These are phyloP conservation scores for Sprattus sprattus DNA, from an alignment of 2,113 vertebrate species.

Conservation along the genomic window DNA sequence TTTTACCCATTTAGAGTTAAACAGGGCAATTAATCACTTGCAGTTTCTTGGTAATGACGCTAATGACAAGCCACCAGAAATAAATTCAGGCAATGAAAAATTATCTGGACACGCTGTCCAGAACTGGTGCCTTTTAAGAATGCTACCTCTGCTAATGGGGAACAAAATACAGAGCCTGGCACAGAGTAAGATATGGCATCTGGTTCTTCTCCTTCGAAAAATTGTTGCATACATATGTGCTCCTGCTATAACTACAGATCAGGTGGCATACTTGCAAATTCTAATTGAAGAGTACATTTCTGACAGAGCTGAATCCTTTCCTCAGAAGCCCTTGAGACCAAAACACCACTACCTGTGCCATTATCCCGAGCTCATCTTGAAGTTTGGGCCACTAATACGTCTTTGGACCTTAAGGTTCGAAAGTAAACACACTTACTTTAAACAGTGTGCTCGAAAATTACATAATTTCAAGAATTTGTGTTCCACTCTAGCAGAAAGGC, in stretches of 20 bases:
- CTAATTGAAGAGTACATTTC: slow-evolving; percentile 46
- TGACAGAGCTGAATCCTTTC: slow-evolving; percentile 23
- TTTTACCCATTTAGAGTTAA: slow-evolving; percentile 30
- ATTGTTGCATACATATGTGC: slow-evolving; percentile 31
- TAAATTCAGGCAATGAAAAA: slow-evolving; percentile 21
- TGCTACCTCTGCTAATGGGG: slow-evolving; percentile 34
- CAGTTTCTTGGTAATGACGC: slow-evolving; percentile 25
- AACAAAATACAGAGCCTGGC: slow-evolving; percentile 27
- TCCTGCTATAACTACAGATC: slow-evolving; percentile 25
- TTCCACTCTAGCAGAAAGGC: slow-evolving; percentile 44
- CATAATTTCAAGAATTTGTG: slow-evolving; percentile 49
- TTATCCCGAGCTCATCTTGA: slow-evolving; percentile 40
- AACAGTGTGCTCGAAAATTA: slow-evolving; percentile 44
- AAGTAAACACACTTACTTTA: slow-evolving; percentile 51
- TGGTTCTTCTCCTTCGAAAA: slow-evolving; percentile 38
- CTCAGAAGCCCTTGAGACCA: slow-evolving; percentile 18
- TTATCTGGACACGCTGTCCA: slow-evolving; percentile 40
- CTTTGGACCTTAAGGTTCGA: slow-evolving; percentile 49
- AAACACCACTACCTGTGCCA: slow-evolving; percentile 46
- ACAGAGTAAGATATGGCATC: slow-evolving; percentile 32
- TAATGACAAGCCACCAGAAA: slow-evolving; percentile 29
- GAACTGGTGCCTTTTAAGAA: slow-evolving; percentile 40
- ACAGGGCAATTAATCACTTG: slow-evolving; percentile 22
- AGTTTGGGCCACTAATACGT: slow-evolving; percentile 39
- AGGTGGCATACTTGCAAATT: slow-evolving; percentile 35